These are phyloP conservation scores for Platyscapa corneri DNA, from an alignment of 1,140 invertebrate genomes.

Conservation along the genomic window DNA sequence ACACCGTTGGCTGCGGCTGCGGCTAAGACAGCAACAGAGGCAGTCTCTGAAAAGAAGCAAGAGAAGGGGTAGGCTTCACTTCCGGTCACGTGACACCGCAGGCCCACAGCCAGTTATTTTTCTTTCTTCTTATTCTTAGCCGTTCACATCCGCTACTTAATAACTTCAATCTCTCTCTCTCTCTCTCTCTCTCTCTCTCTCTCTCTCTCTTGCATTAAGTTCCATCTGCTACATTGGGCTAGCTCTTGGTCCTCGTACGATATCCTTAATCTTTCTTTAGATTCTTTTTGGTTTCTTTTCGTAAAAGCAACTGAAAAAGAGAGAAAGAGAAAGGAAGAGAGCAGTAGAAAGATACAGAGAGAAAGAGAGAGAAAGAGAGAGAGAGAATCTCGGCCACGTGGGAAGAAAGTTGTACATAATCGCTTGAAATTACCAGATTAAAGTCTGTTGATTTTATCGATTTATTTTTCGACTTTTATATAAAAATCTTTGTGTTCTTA, in stretches of 20 bases:
- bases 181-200: slow-evolving; percentile 7
- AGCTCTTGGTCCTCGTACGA: background rate
- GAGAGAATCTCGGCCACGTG: background rate
- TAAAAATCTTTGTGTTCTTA: background rate
- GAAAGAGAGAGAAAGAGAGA: slow-evolving; percentile 18
- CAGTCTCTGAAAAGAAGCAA: slow-evolving; percentile 54
- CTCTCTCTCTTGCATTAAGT: slow-evolving; percentile 34
- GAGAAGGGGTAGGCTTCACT: slow-evolving; percentile 65
- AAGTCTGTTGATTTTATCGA: background rate
- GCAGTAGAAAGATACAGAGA: too few relatives aligned
- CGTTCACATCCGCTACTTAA: slow-evolving; percentile 71
- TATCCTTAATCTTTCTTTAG: slow-evolving; percentile 28
- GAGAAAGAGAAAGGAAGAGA: too few relatives aligned
- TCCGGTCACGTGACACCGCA: slow-evolving; percentile 74
- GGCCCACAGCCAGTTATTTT: slow-evolving; percentile 71
- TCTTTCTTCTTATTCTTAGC: slow-evolving; percentile 75
- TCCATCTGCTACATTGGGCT: slow-evolving; percentile 21
- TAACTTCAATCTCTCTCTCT: slow-evolving; percentile 64
- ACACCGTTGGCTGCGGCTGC: background rate
- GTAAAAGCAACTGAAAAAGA: background rate
- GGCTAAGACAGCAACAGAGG: background rate
- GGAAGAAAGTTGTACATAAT: slow-evolving; percentile 18
- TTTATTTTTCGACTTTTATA: background rate
- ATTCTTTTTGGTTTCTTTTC: background rate
- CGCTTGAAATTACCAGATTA: background rate